A percentile compares a stretch with the other conserved stretches of the same genome.
phyloP scores from a whole-genome alignment of 1,140 invertebrate species.

The Brachionus calyciflorus region DNA sequence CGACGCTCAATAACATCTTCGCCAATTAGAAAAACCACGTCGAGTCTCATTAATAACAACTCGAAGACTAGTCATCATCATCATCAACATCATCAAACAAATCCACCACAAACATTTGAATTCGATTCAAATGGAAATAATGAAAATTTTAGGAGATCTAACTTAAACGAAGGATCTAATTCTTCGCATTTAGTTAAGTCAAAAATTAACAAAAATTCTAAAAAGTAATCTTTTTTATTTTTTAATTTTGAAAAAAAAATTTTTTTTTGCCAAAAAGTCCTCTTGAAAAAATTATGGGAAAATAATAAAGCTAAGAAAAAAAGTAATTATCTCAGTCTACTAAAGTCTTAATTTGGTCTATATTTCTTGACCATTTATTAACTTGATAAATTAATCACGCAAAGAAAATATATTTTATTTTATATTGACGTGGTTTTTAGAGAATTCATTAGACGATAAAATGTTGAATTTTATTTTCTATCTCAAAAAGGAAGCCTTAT shows the following conservation, averaged over 20 bases:
- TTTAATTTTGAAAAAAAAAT: neutral
- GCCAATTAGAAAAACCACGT: neutral
- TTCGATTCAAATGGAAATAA: slow-evolving; percentile 30
- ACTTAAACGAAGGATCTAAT: slow-evolving; percentile 11
- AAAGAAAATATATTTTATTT: too few relatives aligned
- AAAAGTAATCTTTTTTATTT: neutral
- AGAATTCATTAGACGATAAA: too few relatives aligned
- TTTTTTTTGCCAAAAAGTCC: neutral
- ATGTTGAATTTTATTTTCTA: too few relatives aligned
- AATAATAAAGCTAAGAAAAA: too few relatives aligned
- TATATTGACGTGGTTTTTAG: too few relatives aligned
- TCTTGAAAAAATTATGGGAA: too few relatives aligned
- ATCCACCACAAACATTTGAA: neutral
- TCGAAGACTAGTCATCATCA: neutral
- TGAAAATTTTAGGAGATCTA: neutral
- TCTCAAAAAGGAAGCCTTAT: too few relatives aligned
- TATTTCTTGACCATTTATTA: too few relatives aligned
- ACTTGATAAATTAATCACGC: too few relatives aligned
- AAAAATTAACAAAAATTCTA: neutral
- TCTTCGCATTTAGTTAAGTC: neutral
- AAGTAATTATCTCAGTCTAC: too few relatives aligned
- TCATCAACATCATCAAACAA: too few relatives aligned
- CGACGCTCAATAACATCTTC: slow-evolving; percentile 26
- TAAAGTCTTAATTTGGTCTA: too few relatives aligned
- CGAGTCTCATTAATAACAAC: neutral